Conservation (phyloP, 2,113 vertebrate species). For the Tachysurus vachellii region DNA sequence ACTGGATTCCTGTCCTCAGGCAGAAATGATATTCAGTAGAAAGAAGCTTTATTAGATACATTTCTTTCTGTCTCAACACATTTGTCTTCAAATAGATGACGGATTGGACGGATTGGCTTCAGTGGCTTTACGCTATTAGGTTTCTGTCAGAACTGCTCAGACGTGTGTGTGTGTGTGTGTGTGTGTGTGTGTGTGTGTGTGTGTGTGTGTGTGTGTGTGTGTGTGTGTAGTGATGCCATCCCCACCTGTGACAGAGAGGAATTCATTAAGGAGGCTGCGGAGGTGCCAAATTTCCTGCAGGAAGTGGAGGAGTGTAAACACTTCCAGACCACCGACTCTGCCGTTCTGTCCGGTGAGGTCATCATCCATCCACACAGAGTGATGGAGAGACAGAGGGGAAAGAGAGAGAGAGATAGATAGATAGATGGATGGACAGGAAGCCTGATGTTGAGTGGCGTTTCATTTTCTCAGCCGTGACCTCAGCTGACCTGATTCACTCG, state of each 20-base stretch:
- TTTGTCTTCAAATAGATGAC: background rate
- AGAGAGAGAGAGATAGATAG: background rate
- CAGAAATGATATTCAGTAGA: background rate
- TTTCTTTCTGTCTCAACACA: constrained; percentile 6
- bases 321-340: constrained; percentile 47
- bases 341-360: constrained; percentile 59
- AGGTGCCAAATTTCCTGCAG: constrained; percentile 82
- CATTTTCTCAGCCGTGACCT: constrained; percentile 28
- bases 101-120: background rate
- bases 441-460: constrained; percentile 30
- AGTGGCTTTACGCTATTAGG: background rate
- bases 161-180: constrained; percentile 46
- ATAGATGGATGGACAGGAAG: constrained; percentile 20
- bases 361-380: background rate
- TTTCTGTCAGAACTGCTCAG: constrained; percentile 31
- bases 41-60: background rate
- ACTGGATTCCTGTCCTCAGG: background rate
- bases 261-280: constrained; percentile 83
- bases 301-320: constrained; percentile 78
- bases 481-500: background rate
- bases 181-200: constrained; percentile 35
- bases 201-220: constrained; percentile 46
- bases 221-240: constrained; percentile 79
- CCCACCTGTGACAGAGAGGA: constrained; percentile 70
- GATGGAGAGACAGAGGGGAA: background rate